Evolutionary conservation across 2,888 invertebrate genomes (phyloP).

Genomic region (Alentia gelatinosa): DNA sequence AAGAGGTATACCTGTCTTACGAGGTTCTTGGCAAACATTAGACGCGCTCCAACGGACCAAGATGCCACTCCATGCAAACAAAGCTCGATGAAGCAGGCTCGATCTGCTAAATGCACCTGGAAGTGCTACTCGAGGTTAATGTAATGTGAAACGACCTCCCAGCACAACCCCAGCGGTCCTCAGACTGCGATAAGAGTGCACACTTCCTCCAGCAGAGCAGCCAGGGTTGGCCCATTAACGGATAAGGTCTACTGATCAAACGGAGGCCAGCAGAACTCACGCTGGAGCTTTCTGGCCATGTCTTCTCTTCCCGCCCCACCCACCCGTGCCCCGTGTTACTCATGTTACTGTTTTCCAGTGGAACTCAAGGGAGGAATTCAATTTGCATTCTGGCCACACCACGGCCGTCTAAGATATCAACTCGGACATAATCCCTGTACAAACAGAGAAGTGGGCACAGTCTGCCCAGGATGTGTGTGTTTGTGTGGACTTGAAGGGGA

Average conservation of each 20-base stretch:
- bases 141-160: not conserved
- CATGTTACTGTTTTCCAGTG: not conserved
- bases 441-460: not conserved
- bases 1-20: not conserved
- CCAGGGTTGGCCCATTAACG: not conserved
- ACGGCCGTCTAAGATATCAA: not conserved
- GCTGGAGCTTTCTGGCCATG: not conserved
- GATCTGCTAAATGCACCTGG: not conserved
- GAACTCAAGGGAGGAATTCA: not conserved
- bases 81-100: not conserved
- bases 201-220: not conserved
- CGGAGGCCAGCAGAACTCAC: not conserved
- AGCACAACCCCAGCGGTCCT: not conserved
- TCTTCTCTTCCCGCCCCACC: not conserved
- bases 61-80: not conserved
- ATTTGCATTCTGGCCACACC: not conserved
- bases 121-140: not conserved
- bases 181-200: not conserved
- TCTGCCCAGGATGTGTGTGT: not conserved
- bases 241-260: constrained; percentile 1
- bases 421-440: not conserved
- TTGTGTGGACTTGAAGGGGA: not conserved
- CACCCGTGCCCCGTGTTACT: not conserved
- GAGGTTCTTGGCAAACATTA: not conserved
- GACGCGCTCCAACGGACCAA: not conserved